Base-by-base conservation (phyloP, 2,797 vertebrate species). In the Anomalospiza imberbis region DNA sequence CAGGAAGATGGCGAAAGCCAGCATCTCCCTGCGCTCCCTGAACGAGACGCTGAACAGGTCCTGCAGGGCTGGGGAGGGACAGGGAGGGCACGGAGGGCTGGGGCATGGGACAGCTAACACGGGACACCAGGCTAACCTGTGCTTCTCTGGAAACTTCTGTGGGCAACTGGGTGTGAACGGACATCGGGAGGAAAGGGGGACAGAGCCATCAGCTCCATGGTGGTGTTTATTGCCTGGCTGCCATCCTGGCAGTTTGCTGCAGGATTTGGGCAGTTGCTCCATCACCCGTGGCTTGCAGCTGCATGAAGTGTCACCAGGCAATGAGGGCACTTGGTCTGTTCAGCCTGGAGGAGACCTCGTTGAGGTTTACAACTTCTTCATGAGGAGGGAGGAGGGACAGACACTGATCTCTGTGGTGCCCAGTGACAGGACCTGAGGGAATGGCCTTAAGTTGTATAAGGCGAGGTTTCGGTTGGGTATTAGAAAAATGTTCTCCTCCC, bases 1-100 rank as follows among this genome's bases (percentile, higher is more conserved):
- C 87, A 29, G 90, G 95, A 97, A 66, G 97, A 98, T 98, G 98
- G 94, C 87, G 4, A 97, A 87, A 71, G 86, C 85, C 85, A 67
- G 91, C 73, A 91, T 97, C 93, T 97, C 97, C 40, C 91, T 98
- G 95, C 91, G 58, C 74, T 93, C 93, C 94, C 94, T 98, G 88
- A 97, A 96, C 29, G 86, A 98, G 89, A 90, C 94, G 0, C 80
- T 98, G 76, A 97, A 95, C 98, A 98, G 98, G 97, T 98, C 45
- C 24, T 34, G 15, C 61, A 66, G 84, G 94, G 96, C 4, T 81
- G 50, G 67, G 88, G 51, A n/a, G 22, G 96, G 78, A 61, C 1
- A 6, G 75, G 90, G 85, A 57, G 31, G 54, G 47, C 2, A 0
- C 2, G 16, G 74, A 51, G 36, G 16, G 72, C 54, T 31, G 42